Evolutionary conservation across 2,797 vertebrate genomes (phyloP), one percentile per base, ranked within the genome.

Genomic region (Pseudotriccus pelzelni): DNA sequence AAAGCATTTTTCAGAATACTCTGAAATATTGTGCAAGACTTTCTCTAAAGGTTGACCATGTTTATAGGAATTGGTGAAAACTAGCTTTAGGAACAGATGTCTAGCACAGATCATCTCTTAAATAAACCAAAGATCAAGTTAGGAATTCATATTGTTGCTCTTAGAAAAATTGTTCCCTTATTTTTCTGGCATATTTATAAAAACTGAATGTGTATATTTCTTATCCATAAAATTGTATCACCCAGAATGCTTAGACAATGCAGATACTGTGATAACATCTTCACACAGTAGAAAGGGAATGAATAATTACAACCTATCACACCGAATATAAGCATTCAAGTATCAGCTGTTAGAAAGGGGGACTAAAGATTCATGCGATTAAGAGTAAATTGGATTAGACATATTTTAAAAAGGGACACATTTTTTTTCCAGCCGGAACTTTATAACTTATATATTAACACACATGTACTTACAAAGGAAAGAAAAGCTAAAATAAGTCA

Each of bases 231-330:
- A 73, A 67, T 60, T 74, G 49, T 8, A 2, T n/a, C 37, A 67
- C 6, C 13, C 52, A 89, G 59, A 44, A 56, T 49, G n/a, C 36
- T 91, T 44, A 87, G 66, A 66, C 43, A 72, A 34, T 46, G 50
- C 12, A 69, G 55, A 55, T 76, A 56, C n/a, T 59, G 25, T 69
- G 79, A 67, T 81, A 86, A 63, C 24, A 43, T 66, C 49, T 59
- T 88, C 39, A 59, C n/a, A 67, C 6, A 36, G 49, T 23, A 83
- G 52, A 81, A 92, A 85, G 56, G 36, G 84, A 86, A 20, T n/a
- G 43, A 96, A 89, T 81, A 96, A 91, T 84, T 89, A 49, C 46
- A 81, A 67, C 14, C n/a, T 82, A 87, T 66, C 59, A 66, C 36
- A 62, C 9, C 76, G 50, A 84, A 84, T 46, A 66, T 28, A 81